Base-by-base conservation (phyloP, 2,888 invertebrate genomes). In the Drosophila percnosoma region DNA sequence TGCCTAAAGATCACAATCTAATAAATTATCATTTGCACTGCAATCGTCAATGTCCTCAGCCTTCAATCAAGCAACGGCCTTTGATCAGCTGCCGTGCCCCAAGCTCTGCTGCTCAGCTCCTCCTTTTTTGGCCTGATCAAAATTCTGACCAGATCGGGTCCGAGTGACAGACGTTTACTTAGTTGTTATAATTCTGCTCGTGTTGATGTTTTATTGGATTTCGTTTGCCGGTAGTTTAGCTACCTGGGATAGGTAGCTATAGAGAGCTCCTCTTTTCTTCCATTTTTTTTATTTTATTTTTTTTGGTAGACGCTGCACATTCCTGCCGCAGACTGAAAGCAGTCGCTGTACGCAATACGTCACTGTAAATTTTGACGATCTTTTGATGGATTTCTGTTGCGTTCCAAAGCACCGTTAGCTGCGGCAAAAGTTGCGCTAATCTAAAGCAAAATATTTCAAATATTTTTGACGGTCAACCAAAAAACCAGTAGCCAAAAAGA, bases 21-120 rank as follows among this genome's bases (percentile, higher is more conserved):
- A 87, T 87, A 87, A 87, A 87, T 87, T 87, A 90, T 87, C 90
- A 90, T 90, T 88, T 88, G 88, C 88, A 83, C 87, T 87, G 88
- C 88, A 87, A 83, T 89, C 87, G 83, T 86, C 86, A 85, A 74
- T 77, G 82, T 72, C 86, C 76, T 75, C 61, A 74, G 81, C 73
- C 80, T 84, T 84, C 89, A 89, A 87, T 82, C 89, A 89, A 84
- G 64, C 79, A 73, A 76, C 66, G 51, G 80, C 85, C 89, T 87
- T 87, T 87, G 87, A 90, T 87, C 87, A 86, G 80, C 87, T 75
- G 87, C 87, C 87, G 87, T 77, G 68, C 42, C 40, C 78, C 53
- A 42, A 27, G 24, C 18, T 55, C 48, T 33, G 55, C 64, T 48
- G 48, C 40, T 53, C 68, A 51, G 45, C 58, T 62, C 51, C 45